These are phyloP conservation scores for Neotoma lepida DNA, from an alignment of 2,113 vertebrate genomes.

Conservation along the genomic window DNA sequence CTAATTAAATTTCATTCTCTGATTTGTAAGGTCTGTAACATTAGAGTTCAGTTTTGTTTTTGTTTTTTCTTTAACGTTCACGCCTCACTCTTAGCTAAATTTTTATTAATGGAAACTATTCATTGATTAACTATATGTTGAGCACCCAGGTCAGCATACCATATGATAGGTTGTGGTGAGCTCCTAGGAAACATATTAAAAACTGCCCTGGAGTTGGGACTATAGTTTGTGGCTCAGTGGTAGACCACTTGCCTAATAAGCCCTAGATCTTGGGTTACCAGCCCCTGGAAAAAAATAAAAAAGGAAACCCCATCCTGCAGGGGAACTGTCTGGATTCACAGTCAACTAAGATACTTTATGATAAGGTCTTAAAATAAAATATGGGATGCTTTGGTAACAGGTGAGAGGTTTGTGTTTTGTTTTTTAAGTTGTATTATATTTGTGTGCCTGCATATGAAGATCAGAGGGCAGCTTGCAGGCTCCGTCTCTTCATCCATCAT, in stretches of 20 bases:
- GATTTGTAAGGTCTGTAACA: background rate
- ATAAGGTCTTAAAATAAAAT: background rate
- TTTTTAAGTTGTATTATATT: background rate
- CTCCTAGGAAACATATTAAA: constrained; percentile 30
- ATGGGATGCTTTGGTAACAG: background rate
- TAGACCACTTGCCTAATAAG: background rate
- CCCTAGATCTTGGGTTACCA: background rate
- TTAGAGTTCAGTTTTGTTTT: background rate
- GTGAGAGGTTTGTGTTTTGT: background rate
- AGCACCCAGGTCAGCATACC: background rate
- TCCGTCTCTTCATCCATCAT: background rate
- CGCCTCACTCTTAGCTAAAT: background rate
- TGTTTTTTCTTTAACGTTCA: background rate
- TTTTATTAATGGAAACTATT: background rate
- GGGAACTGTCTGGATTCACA: background rate
- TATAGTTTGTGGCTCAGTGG: background rate
- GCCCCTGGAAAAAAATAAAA: background rate
- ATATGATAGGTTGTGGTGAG: background rate
- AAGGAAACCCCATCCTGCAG: background rate
- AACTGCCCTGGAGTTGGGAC: background rate
- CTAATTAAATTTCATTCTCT: background rate
- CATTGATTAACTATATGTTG: background rate
- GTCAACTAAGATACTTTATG: background rate
- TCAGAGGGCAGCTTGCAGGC: background rate
- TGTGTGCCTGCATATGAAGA: background rate